Conservation (phyloP, 2,113 vertebrate genomes). For the Crotalus horridus region DNA sequence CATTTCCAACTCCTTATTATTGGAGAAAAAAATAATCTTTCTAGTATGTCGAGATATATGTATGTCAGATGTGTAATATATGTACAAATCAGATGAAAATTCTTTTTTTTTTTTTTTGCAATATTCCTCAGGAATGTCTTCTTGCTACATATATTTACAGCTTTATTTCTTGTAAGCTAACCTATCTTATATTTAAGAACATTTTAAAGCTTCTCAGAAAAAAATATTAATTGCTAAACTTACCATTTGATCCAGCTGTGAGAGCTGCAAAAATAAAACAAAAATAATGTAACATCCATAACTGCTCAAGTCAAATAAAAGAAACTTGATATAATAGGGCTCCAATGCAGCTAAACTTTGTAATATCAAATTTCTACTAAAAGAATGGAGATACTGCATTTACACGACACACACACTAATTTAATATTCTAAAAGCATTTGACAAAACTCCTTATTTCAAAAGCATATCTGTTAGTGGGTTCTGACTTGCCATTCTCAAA, state of each 20-base stretch:
- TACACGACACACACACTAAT: neutral
- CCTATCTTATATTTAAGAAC: neutral
- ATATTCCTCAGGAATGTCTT: neutral
- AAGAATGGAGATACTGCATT: neutral
- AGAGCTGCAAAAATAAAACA: constrained; percentile 73
- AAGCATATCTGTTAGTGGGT: neutral
- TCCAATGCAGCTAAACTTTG: neutral
- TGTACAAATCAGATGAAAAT: neutral
- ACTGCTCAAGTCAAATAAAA: neutral
- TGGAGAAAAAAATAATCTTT: neutral
- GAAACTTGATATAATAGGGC: neutral
- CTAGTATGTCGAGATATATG: neutral
- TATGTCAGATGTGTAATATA: neutral
- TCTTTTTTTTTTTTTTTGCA: neutral
- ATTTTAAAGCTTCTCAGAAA: neutral
- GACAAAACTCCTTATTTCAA: neutral
- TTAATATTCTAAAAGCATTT: neutral
- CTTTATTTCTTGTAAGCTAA: neutral
- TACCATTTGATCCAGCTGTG: constrained; percentile 85
- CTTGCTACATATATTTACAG: neutral
- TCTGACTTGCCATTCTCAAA: neutral
- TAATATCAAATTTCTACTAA: neutral
- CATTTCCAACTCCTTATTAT: neutral
- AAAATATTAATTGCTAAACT: constrained; percentile 58
- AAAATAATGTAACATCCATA: constrained; percentile 20